Conservation (phyloP, 2,888 invertebrate genomes). For the Pristionchus maxplancki region DNA sequence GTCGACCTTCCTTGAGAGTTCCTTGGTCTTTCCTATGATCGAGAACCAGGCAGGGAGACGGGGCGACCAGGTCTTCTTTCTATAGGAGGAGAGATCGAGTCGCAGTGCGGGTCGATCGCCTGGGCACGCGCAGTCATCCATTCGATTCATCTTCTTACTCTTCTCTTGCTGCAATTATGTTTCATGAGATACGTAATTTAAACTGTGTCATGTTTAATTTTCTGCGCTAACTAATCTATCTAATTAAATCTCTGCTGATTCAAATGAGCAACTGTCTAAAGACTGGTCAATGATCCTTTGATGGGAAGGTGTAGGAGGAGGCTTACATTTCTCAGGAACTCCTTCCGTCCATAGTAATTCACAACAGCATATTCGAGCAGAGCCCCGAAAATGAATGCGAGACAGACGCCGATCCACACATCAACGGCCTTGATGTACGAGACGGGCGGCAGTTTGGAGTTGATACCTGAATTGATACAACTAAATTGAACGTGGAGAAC, state of each 20-base stretch:
- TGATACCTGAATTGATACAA: constrained; percentile 84
- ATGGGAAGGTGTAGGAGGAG: too few relatives aligned
- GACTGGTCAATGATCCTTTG: too few relatives aligned
- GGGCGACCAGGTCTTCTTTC: constrained; percentile 54
- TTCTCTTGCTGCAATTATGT: constrained; percentile 58
- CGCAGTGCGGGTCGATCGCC: constrained; percentile 68
- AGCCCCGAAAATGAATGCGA: constrained; percentile 98
- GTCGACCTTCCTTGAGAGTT: constrained; percentile 75
- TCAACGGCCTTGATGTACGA: constrained; percentile 79
- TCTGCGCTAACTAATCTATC: too few relatives aligned
- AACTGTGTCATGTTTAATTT: too few relatives aligned
- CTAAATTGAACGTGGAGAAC: too few relatives aligned
- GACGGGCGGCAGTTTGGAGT: constrained; percentile 80
- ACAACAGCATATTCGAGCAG: constrained; percentile 97
- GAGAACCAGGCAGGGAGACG: constrained; percentile 51
- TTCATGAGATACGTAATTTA: neutral
- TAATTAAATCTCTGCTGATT: too few relatives aligned
- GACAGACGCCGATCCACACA: constrained; percentile 82
- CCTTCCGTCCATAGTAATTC: constrained; percentile 86
- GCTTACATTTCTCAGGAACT: constrained; percentile 79
- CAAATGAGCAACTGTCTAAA: too few relatives aligned
- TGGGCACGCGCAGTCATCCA: constrained; percentile 75
- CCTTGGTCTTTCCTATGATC: constrained; percentile 56
- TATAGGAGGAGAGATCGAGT: constrained; percentile 68
- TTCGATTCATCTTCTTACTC: constrained; percentile 68